Evolutionary conservation across 2,888 invertebrate species (phyloP), one percentile per base, ranked within the genome.

Genomic region (Erannis defoliaria): DNA sequence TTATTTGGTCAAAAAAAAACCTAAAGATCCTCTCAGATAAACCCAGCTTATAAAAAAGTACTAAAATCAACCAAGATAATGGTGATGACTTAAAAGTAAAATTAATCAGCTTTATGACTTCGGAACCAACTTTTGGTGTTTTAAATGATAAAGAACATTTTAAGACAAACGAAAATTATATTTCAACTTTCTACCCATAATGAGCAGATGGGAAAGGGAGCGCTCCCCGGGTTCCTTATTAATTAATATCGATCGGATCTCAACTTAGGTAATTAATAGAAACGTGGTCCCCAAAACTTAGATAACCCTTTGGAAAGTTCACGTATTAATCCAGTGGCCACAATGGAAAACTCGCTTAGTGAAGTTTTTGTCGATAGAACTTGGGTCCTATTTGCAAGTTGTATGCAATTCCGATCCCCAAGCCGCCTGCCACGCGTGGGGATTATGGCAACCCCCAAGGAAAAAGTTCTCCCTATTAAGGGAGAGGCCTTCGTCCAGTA

Each of bases 221-320:
- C 51, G 48, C 10, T 38, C 75, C 74, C 49, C 10, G 73, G 80
- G 74, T 80, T 83, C 78, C 77, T 86, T 87, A 89, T 89, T 88
- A 89, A 89, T 88, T 88, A 83, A 85, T 81, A 88, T 87, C 83
- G 87, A 85, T 81, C 81, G 74, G 64, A 70, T 70, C 64, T 70
- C 70, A 90, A 91, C 82, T 90, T 85, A 73, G 76, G 83, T 89
- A 90, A 90, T 90, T 89, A 90, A 88, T 90, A 89, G 87, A 84
- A 88, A 86, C 86, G 85, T 81, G 84, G 85, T 85, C 79, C 82
- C 84, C 79, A 65, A 86, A 88, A 88, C 88, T 89, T 86, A 85
- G 88, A 85, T 86, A 88, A 89, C 85, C 89, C 88, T 89, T 87
- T 84, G 77, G 68, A 74, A 87, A 89, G 81, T 89, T 89, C 85